Conservation (phyloP, 2,888 invertebrate species). For the Chaetogeoica ovagalla region DNA sequence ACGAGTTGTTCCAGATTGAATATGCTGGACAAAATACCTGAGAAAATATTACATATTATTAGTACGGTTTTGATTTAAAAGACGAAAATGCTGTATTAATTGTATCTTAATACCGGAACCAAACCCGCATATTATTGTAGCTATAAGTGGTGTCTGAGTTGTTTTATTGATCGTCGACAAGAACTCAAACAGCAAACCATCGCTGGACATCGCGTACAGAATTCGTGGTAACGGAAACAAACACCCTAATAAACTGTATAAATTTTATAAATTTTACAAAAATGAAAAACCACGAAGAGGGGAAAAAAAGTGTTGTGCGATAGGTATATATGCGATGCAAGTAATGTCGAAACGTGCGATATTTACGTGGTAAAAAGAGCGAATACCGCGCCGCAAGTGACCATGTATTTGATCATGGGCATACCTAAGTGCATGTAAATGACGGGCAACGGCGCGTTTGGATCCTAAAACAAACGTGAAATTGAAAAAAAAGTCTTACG, state of each 20-base stretch:
- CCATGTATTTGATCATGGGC: conserved; percentile 81
- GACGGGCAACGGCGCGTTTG: conserved; percentile 82
- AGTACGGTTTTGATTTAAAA: not conserved
- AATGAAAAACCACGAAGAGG: not conserved
- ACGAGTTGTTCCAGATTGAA: conserved; percentile 89
- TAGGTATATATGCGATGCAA: no score
- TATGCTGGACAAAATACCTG: conserved; percentile 80
- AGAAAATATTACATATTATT: not conserved
- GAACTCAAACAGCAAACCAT: conserved; percentile 79
- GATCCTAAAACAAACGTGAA: conserved; percentile 63
- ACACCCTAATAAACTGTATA: conserved; percentile 81
- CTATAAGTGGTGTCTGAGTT: conserved; percentile 79
- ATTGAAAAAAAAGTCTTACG: no score
- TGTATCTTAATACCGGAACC: conserved; percentile 67
- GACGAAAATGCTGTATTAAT: not conserved
- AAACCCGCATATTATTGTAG: conserved; percentile 75
- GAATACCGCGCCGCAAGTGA: conserved; percentile 87
- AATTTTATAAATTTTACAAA: conserved; percentile 58
- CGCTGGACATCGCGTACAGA: conserved; percentile 87
- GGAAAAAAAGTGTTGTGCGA: not conserved
- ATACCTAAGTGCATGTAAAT: conserved; percentile 79
- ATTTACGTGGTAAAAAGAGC: conserved; percentile 76
- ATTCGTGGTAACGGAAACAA: conserved; percentile 88
- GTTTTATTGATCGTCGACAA: conserved; percentile 71
- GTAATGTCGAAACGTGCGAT: not conserved